Evolutionary conservation across 2,797 vertebrate species (phyloP).

Genomic region (Parotocinclus haroldoi): DNA sequence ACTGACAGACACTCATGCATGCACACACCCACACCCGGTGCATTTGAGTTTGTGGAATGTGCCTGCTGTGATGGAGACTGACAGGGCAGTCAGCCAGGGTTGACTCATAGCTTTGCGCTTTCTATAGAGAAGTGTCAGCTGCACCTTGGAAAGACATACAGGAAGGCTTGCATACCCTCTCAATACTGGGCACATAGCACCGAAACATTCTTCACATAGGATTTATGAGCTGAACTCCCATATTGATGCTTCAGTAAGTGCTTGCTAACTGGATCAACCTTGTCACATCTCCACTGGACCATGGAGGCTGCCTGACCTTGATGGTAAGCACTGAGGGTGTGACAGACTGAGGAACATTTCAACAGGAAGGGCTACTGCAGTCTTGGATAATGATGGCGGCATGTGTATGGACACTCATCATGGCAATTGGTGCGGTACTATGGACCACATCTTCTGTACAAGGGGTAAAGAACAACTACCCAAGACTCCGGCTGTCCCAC

Average conservation of each 20-base stretch:
- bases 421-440: conserved; percentile 58
- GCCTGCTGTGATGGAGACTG: conserved; percentile 56
- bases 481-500: conserved; percentile 80
- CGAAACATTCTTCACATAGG: conserved; percentile 12
- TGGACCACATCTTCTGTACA: conserved; percentile 48
- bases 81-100: conserved; percentile 42
- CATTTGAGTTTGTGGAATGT: conserved; percentile 55
- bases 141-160: conserved; percentile 38
- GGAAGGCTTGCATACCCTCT: conserved; percentile 28
- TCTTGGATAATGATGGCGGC: conserved; percentile 56
- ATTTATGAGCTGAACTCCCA: conserved; percentile 25
- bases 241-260: conserved; percentile 22
- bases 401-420: conserved; percentile 47
- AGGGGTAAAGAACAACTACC: conserved; percentile 66
- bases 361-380: conserved; percentile 5
- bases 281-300: conserved; percentile 16
- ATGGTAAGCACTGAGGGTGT: conserved; percentile 10
- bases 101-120: conserved; percentile 43
- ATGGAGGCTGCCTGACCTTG: conserved; percentile 26
- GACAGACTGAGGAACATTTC: conserved; percentile 4
- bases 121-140: conserved; percentile 36
- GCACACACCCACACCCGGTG: conserved; percentile 27
- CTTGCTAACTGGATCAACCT: not conserved
- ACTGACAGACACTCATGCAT: conserved; percentile 31
- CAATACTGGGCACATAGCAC: conserved; percentile 20